These are phyloP conservation scores for Enteromius afrohamiltoni DNA, from an alignment of 2,797 vertebrate genomes.

Conservation along the genomic window DNA sequence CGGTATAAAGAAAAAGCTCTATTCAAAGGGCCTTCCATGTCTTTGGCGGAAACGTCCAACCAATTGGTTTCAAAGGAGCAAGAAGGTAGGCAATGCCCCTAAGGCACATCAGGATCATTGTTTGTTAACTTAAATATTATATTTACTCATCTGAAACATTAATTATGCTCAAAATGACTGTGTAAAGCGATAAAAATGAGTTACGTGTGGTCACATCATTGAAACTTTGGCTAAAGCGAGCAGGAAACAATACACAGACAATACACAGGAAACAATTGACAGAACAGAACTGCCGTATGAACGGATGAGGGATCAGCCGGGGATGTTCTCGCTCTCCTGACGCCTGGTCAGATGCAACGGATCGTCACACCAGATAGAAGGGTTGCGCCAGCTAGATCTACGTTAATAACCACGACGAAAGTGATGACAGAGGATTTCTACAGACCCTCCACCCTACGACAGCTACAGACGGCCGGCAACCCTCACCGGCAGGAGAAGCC, in stretches of 20 bases:
- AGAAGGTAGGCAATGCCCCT: slow-evolving; percentile 13
- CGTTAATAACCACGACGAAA: neutral
- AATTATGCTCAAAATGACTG: neutral
- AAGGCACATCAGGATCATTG: slow-evolving; percentile 36
- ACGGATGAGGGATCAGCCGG: slow-evolving; percentile 60
- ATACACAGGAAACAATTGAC: too few species aligned
- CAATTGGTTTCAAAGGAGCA: slow-evolving; percentile 21
- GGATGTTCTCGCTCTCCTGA: slow-evolving; percentile 34
- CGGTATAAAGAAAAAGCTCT: slow-evolving; percentile 14
- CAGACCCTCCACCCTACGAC: slow-evolving; percentile 6
- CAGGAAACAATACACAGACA: too few species aligned
- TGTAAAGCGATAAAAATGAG: neutral
- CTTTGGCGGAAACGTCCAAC: slow-evolving; percentile 27
- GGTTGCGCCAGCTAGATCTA: slow-evolving; percentile 34
- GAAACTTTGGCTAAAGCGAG: neutral
- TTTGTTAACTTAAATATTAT: slow-evolving; percentile 30
- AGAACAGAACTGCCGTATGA: slow-evolving; percentile 12
- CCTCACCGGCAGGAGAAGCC: slow-evolving; percentile 41
- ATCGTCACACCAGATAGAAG: slow-evolving; percentile 58
- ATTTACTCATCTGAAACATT: slow-evolving; percentile 9
- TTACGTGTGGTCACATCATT: slow-evolving; percentile 22
- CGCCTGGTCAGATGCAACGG: slow-evolving; percentile 56
- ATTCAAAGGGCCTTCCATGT: slow-evolving; percentile 12
- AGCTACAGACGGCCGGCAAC: slow-evolving; percentile 45
- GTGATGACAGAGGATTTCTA: slow-evolving; percentile 7